Evolutionary conservation across 2,797 vertebrate species (phyloP).

Genomic region (Pangasius macronema): DNA sequence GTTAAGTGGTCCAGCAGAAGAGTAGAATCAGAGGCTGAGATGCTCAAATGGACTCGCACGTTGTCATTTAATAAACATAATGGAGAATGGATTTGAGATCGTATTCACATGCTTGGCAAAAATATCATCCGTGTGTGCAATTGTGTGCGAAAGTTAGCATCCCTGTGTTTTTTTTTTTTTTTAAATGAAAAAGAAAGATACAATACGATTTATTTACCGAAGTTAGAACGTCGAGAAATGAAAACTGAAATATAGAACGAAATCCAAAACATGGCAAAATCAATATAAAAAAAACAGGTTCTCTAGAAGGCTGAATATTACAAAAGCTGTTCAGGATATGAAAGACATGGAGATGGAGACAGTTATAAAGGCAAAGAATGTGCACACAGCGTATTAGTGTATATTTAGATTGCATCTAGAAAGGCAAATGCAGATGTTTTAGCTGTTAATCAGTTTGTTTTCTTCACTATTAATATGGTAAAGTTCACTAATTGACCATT

Average conservation of each 20-base stretch:
- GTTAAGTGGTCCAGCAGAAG: conserved; percentile 12
- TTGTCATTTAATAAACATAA: background rate
- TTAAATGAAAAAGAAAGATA: too few species aligned
- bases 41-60: background rate
- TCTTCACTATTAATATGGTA: background rate
- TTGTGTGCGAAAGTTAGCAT: too few species aligned
- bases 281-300: too few species aligned
- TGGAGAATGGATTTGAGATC: background rate
- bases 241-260: too few species aligned
- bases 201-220: too few species aligned
- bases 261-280: too few species aligned
- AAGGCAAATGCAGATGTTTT: background rate
- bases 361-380: background rate
- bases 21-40: background rate
- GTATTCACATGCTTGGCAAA: background rate
- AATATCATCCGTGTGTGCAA: background rate
- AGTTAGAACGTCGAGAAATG: too few species aligned
- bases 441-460: background rate
- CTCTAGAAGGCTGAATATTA: background rate
- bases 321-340: background rate
- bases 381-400: background rate
- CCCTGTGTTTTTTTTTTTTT: too few species aligned
- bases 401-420: background rate
- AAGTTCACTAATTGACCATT: background rate
- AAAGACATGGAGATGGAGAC: background rate